phyloP scores from a whole-genome alignment of 1,140 invertebrate genomes.

The Heliconius hermathena region DNA sequence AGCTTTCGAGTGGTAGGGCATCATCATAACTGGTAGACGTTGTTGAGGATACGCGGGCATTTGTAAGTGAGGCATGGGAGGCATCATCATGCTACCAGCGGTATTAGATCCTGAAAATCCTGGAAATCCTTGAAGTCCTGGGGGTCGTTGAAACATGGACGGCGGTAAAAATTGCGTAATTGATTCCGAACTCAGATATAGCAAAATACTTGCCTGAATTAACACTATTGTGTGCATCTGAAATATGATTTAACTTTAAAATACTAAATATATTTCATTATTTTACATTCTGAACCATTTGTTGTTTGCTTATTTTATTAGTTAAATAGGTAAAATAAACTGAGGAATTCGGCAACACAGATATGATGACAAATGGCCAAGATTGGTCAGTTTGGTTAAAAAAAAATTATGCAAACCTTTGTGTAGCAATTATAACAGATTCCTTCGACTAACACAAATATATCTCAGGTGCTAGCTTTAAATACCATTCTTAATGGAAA shows the following conservation, averaged over 20 bases:
- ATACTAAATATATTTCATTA: too few relatives aligned
- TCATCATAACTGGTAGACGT: constrained; percentile 57
- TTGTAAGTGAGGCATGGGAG: constrained; percentile 33
- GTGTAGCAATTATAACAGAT: neutral
- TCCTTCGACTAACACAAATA: constrained; percentile 3
- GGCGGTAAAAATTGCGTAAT: constrained; percentile 33
- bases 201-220: constrained; percentile 30
- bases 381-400: neutral
- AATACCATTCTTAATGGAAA: constrained; percentile 14
- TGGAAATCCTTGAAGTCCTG: constrained; percentile 12
- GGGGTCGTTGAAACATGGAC: constrained; percentile 20
- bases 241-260: constrained; percentile 13
- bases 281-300: too few relatives aligned
- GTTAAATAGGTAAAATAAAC: too few relatives aligned
- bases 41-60: constrained; percentile 46
- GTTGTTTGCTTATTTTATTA: too few relatives aligned
- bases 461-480: neutral
- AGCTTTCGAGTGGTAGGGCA: constrained; percentile 56
- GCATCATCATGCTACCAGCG: constrained; percentile 19
- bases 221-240: constrained; percentile 32
- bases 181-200: constrained; percentile 10
- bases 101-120: neutral
- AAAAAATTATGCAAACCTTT: neutral
- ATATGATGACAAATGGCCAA: too few relatives aligned
- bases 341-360: too few relatives aligned